Conservation (phyloP, 2,888 invertebrate genomes). For the Taphrorychus bicolor region DNA sequence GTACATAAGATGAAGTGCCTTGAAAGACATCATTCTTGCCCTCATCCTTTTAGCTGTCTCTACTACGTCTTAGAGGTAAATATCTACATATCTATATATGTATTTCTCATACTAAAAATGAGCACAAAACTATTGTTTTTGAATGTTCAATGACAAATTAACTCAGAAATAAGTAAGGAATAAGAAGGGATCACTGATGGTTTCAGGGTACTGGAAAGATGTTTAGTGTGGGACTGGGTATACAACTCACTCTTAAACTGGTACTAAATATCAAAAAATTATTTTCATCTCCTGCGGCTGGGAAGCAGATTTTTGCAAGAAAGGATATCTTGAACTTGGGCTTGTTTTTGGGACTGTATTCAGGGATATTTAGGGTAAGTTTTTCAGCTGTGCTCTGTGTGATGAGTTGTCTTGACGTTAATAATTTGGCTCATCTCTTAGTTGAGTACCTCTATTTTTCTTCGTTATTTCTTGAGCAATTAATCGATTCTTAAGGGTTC, state of each 20-base stretch:
- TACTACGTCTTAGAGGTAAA: conserved; percentile 65
- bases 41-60: conserved; percentile 69
- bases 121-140: no score
- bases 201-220: conserved; percentile 66
- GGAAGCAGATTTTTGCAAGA: conserved; percentile 64
- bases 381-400: background rate
- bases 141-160: no score
- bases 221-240: conserved; percentile 68
- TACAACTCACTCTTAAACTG: conserved; percentile 68
- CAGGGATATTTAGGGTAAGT: conserved; percentile 71
- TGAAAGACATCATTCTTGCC: conserved; percentile 63
- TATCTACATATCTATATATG: no score
- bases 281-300: conserved; percentile 61
- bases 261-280: conserved; percentile 65
- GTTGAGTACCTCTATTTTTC: no score
- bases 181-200: conserved; percentile 9
- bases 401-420: background rate
- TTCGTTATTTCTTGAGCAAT: no score
- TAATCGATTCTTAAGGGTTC: conserved; percentile 61
- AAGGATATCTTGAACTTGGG: conserved; percentile 68
- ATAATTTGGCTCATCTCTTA: background rate
- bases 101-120: no score
- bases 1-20: conserved; percentile 62
- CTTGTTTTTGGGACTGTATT: conserved; percentile 73
- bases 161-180: no score